These are phyloP conservation scores for Aptenodytes forsteri DNA, from an alignment of 2,113 vertebrate genomes.

Conservation along the genomic window DNA sequence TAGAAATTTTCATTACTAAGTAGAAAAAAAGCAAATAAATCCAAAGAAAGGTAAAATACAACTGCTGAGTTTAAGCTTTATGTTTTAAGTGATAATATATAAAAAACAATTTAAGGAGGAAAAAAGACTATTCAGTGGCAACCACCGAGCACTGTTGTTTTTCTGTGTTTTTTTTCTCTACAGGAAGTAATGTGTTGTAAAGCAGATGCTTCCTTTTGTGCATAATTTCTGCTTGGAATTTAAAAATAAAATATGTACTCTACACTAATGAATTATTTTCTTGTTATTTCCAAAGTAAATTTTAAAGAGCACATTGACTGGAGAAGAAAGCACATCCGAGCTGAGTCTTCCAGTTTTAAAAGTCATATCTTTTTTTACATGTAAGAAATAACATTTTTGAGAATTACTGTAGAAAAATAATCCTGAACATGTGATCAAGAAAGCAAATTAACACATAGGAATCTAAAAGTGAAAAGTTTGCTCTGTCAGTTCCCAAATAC, in stretches of 20 bases:
- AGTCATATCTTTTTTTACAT: neutral
- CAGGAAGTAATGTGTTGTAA: neutral
- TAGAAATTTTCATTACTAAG: neutral
- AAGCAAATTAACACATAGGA: neutral
- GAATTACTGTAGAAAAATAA: neutral
- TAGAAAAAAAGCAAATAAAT: neutral
- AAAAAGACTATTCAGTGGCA: neutral
- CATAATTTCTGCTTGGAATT: neutral
- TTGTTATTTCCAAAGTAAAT: neutral
- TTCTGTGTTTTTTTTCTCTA: neutral
- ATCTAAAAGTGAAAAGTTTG: neutral
- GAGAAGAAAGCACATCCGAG: neutral
- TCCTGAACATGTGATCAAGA: neutral
- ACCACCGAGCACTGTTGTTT: neutral
- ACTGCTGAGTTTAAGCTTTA: neutral
- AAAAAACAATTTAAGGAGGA: rapidly evolving
- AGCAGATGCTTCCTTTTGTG: neutral
- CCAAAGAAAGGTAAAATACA: neutral
- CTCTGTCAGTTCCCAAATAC: neutral
- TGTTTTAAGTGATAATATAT: neutral
- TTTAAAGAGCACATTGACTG: neutral
- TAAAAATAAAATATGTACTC: neutral
- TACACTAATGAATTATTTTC: neutral
- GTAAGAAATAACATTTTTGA: neutral
- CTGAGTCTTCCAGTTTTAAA: neutral